A percentile compares a stretch with the other conserved stretches of the same genome.
phyloP scores from a whole-genome alignment of 1,140 invertebrate species.

The Popillia japonica region DNA sequence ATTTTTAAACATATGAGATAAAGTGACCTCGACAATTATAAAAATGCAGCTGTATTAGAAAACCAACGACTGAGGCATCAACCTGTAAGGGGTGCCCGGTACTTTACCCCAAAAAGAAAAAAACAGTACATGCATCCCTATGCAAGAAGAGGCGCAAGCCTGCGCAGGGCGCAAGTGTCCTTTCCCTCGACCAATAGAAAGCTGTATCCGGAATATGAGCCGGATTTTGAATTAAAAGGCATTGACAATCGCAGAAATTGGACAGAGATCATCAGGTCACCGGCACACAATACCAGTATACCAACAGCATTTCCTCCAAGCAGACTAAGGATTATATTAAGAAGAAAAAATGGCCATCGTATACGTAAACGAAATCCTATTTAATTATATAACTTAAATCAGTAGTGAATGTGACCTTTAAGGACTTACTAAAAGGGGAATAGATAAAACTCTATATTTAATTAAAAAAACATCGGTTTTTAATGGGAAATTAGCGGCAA shows the following conservation, averaged over 20 bases:
- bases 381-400: too few relatives aligned
- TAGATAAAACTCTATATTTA: too few relatives aligned
- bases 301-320: background rate
- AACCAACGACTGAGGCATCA: too few relatives aligned
- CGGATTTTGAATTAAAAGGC: slow-evolving; percentile 35
- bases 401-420: too few relatives aligned
- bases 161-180: slow-evolving; percentile 12
- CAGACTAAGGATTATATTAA: background rate
- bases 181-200: slow-evolving; percentile 7
- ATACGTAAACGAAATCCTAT: too few relatives aligned
- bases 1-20: too few relatives aligned
- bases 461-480: background rate
- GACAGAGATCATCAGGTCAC: slow-evolving; percentile 2
- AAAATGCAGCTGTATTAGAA: too few relatives aligned
- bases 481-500: background rate
- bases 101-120: background rate
- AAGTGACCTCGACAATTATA: too few relatives aligned
- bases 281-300: background rate
- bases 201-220: background rate
- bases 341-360: background rate
- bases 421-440: too few relatives aligned
- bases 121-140: background rate
- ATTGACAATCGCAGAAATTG: slow-evolving; percentile 21
- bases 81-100: background rate
- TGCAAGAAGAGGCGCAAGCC: background rate